Conservation (phyloP, 2,888 invertebrate genomes). For the Drosophila acutilabella region DNA sequence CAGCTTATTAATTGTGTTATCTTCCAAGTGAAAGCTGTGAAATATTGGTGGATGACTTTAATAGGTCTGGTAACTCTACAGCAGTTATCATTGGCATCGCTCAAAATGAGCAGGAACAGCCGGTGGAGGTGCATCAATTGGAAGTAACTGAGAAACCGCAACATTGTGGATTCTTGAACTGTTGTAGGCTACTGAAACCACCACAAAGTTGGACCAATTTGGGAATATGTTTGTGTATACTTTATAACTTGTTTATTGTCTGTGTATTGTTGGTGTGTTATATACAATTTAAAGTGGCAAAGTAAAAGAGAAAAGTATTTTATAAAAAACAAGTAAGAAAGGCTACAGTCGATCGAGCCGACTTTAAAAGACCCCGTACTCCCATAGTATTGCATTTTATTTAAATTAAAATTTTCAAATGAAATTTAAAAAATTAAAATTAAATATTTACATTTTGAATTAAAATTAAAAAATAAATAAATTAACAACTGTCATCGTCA, state of each 20-base stretch:
- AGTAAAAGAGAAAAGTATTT: slow-evolving; percentile 3
- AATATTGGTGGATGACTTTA: slow-evolving; percentile 26
- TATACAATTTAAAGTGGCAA: slow-evolving; percentile 15
- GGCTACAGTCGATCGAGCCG: too few species aligned
- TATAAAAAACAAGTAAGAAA: too few species aligned
- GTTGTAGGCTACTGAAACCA: background rate
- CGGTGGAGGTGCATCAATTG: background rate
- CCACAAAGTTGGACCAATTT: slow-evolving; percentile 18
- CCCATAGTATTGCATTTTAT: too few species aligned
- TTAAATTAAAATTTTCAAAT: too few species aligned
- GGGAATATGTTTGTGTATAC: slow-evolving; percentile 42
- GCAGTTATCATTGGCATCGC: slow-evolving; percentile 13
- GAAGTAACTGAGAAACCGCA: background rate
- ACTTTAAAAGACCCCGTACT: too few species aligned
- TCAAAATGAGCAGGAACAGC: background rate
- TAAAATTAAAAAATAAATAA: too few species aligned
- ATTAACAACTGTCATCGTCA: too few species aligned
- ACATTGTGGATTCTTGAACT: background rate
- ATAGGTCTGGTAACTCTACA: background rate
- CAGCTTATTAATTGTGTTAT: background rate
- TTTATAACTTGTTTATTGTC: slow-evolving; percentile 49
- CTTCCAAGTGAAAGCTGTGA: slow-evolving; percentile 40
- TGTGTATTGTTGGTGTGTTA: slow-evolving; percentile 26
- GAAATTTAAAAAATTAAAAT: too few species aligned
- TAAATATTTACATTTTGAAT: too few species aligned